Evolutionary conservation across 2,797 vertebrate genomes (phyloP).

Genomic region (Diceros bicornis): DNA sequence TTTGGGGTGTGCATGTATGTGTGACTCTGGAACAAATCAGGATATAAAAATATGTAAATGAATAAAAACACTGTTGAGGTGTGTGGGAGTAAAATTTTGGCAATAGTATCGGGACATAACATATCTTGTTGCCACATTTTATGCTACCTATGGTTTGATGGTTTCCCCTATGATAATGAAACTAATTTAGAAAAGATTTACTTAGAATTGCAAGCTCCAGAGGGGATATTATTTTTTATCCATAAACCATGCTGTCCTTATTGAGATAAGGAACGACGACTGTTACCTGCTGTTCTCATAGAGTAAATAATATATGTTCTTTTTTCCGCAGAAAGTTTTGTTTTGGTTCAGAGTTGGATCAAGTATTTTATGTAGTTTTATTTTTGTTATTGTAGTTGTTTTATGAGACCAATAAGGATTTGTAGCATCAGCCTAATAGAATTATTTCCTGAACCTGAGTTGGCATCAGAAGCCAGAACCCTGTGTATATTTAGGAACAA

Average conservation of each 20-base stretch:
- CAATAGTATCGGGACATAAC: background rate
- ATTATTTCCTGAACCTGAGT: background rate
- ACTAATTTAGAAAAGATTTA: background rate
- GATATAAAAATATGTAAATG: background rate
- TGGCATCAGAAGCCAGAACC: slow-evolving; percentile 42
- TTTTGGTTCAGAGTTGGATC: slow-evolving; percentile 15
- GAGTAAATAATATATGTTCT: slow-evolving; percentile 32
- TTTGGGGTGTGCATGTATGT: background rate
- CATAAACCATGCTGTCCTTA: slow-evolving; percentile 31
- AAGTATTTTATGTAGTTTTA: slow-evolving; percentile 44
- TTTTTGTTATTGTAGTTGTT: slow-evolving; percentile 30
- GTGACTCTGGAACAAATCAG: background rate
- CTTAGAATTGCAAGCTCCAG: background rate
- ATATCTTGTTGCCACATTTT: background rate
- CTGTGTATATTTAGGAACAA: slow-evolving; percentile 63
- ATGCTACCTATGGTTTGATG: background rate
- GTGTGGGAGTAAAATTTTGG: background rate
- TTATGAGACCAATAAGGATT: slow-evolving; percentile 53
- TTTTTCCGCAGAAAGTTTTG: slow-evolving; percentile 4
- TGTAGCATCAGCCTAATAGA: slow-evolving; percentile 49
- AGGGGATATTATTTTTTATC: background rate
- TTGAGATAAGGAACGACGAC: background rate
- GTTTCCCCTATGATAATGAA: background rate
- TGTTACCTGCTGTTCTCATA: slow-evolving; percentile 39
- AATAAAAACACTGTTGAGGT: background rate